Conservation (phyloP, 2,113 vertebrate genomes). For the Oryzias curvinotus region DNA sequence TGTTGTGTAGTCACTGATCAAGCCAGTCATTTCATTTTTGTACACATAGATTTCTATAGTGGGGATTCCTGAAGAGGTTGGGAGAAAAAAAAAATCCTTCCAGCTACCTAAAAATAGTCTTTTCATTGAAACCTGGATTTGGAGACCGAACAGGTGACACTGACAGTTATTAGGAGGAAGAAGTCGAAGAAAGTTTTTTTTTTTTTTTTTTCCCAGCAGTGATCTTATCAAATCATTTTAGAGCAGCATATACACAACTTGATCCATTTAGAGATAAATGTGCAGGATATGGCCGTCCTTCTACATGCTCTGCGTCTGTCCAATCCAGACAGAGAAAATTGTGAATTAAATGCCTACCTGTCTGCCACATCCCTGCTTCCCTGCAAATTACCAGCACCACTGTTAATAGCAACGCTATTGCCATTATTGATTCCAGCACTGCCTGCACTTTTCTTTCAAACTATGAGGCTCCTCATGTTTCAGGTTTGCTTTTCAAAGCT, state of each 20-base stretch:
- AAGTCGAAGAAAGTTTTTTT: no score
- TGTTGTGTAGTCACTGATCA: no score
- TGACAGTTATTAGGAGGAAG: no score
- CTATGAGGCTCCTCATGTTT: no score
- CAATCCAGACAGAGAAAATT: not conserved
- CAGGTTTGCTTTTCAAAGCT: no score
- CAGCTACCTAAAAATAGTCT: no score
- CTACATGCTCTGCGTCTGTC: not conserved
- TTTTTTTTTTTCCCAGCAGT: not conserved
- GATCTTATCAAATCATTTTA: slow-evolving; percentile 2
- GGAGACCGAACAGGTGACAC: no score
- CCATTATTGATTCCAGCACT: slow-evolving; percentile 2
- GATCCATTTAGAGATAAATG: slow-evolving; percentile 11
- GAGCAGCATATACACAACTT: not conserved
- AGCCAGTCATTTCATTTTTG: no score
- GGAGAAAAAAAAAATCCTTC: no score
- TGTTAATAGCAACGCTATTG: slow-evolving; percentile 11
- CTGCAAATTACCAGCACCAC: slow-evolving; percentile 13
- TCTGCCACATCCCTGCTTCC: not conserved
- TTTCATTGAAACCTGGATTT: no score
- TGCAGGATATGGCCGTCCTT: not conserved
- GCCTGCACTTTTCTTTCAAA: not conserved
- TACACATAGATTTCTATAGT: no score
- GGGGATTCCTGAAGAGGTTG: no score
- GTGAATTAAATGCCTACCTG: not conserved